phyloP scores from a whole-genome alignment of 2,113 vertebrate genomes.

The Willisornis vidua region DNA sequence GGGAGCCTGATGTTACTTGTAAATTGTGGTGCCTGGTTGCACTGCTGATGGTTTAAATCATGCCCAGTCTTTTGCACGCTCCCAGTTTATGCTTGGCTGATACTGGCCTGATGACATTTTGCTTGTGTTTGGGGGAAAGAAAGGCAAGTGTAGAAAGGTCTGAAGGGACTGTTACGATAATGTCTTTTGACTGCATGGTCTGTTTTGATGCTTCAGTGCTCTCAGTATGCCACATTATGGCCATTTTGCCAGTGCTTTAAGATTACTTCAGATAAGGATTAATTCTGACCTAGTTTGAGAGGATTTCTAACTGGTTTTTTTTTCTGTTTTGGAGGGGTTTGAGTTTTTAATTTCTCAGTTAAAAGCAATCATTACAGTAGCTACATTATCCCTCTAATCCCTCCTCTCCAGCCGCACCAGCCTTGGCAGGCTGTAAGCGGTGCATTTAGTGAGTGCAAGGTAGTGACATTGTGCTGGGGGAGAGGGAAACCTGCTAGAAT shows the following conservation, averaged over 20 bases:
- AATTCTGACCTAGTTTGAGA: conserved; percentile 73
- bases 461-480: conserved; percentile 46
- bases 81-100: background rate
- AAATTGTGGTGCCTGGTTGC: conserved; percentile 21
- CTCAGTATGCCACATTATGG: conserved; percentile 24
- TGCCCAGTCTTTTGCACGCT: background rate
- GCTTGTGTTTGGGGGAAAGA: background rate
- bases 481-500: conserved; percentile 52
- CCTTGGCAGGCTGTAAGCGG: conserved; percentile 7
- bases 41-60: conserved; percentile 9
- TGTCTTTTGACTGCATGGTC: conserved; percentile 50
- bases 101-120: conserved; percentile 30
- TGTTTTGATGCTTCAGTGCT: conserved; percentile 53
- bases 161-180: conserved; percentile 26
- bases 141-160: background rate
- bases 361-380: conserved; percentile 43
- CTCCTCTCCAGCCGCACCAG: background rate
- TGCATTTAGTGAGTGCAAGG: conserved; percentile 8
- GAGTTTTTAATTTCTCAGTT: conserved; percentile 70
- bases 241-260: conserved; percentile 61
- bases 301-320: conserved; percentile 38
- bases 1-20: background rate
- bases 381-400: conserved; percentile 54
- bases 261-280: conserved; percentile 67
- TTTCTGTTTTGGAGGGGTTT: conserved; percentile 16